Evolutionary conservation across 2,113 vertebrate species (phyloP), one percentile per base, ranked within the genome.

Genomic region (Osmerus eperlanus): DNA sequence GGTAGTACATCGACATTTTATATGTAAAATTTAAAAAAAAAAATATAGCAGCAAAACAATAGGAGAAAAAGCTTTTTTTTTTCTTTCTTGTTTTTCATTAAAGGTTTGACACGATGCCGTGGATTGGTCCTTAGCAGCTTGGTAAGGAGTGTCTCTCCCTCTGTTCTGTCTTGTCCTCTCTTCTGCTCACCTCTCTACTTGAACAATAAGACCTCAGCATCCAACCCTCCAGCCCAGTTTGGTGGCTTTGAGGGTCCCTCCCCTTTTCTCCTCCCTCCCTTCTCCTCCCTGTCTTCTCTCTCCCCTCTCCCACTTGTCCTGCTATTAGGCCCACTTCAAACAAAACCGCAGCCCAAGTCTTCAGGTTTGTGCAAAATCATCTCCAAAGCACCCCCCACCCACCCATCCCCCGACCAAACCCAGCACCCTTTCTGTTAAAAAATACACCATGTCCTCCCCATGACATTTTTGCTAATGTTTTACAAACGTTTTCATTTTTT

Each of bases 1-100:
- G 95, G 95, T 95, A 95, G 92, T 93, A 94, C 92, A 95, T 91
- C 94, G 93, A 97, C 95, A 95, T 8, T 92, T 87, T 81, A 80
- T 83, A 78, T 74, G 89, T 94, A 94, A 86, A 88, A 90, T n/a
- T n/a, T 90, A 90, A 89, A 92, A 23, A 23, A 91, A 93, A 91
- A 64, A 36, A 90, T 91, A 94, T 98, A 99, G 96, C 96, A 99
- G 96, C 96, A 98, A 94, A 95, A 96, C 92, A 94, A 93, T 87
- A 94, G 90, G 94, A 92, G 91, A 95, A 93, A 87, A 92, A 95
- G 92, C 91, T 95, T 94, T 88, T 87, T 89, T 92, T 89, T 91
- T 88, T 88, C 89, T 81, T 90, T 84, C 82, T 81, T 28, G 19
- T 68, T 75, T 81, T 81, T 80, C 74, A 59, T 82, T 36, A 36